Base-by-base conservation (phyloP, 2,113 vertebrate species). In the Numida meleagris region DNA sequence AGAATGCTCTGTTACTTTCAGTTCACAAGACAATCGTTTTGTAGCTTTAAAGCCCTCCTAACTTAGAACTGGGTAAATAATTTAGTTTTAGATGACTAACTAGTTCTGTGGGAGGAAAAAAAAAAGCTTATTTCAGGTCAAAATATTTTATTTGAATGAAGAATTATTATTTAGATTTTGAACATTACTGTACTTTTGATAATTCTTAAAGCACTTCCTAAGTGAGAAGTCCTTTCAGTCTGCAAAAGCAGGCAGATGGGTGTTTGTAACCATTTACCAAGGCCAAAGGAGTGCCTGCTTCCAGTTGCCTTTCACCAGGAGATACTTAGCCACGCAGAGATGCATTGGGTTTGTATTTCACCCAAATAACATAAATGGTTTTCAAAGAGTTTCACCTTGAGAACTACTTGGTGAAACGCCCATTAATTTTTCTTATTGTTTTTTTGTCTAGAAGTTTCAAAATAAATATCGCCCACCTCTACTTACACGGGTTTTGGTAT, bases 231-330 rank as follows among this genome's bases (percentile, higher is more conserved):
- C 53, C 24, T 18, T 73, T 82, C 24, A 33, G 50, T 66, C 42
- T 70, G 79, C 58, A 90, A 36, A 88, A 86, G 14, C 24, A 53
- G 62, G 63, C 40, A 75, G 61, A 62, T 29, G 36, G 43, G 34
- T 24, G 51, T 45, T 83, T 71, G 8, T 59, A 87, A 94, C 65
- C 86, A 77, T 34, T 92, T 84, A 89, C 75, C 24, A 77, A 31
- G 55, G 63, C 63, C 68, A 80, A 38, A 82, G 23, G 5, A 88
- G 29, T 7, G 82, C 55, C 29, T 90, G 68, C 14, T 94, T 93
- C 61, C 61, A 88, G 57, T 0, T 55, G 46, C 50, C 42, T 24
- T 75, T 83, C 46, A 43, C 59, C 82, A 40, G 33, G 36, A 78
- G 61, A 74, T 61, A 48, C 0, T 46, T 31, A 77, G 66, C 14